Percentiles rank a stretch among this genome's conserved stretches.
These are phyloP conservation scores for Drosophila erecta DNA, from an alignment of 1,140 invertebrate genomes.

Conservation along the genomic window DNA sequence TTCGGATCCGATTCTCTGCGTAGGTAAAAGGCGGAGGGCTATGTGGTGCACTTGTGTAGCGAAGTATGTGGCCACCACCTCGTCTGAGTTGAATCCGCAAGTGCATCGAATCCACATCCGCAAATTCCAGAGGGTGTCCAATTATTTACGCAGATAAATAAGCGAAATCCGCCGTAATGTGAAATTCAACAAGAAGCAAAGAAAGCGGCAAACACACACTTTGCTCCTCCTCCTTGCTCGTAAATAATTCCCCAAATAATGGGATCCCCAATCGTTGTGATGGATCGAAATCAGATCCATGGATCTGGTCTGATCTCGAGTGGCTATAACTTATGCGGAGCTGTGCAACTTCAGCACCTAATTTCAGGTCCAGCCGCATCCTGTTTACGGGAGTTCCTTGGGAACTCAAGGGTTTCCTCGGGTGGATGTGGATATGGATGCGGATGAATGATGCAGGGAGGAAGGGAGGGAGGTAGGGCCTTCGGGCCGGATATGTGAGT, in stretches of 20 bases:
- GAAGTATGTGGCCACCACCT: conserved; percentile 26
- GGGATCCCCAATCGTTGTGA: neutral
- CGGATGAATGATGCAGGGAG: conserved; percentile 3
- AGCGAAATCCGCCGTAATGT: conserved; percentile 53
- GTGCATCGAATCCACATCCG: conserved; percentile 25
- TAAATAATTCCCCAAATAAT: conserved; percentile 36
- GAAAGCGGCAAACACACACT: neutral
- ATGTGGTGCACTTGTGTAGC: neutral
- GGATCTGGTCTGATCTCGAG: conserved; percentile 13
- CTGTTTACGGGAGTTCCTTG: conserved; percentile 68
- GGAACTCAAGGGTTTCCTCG: conserved; percentile 27
- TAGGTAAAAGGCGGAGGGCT: conserved; percentile 60
- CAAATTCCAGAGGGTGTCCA: conserved; percentile 49
- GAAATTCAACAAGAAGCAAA: conserved; percentile 50
- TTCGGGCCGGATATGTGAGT: conserved; percentile 74
- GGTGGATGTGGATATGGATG: conserved; percentile 16
- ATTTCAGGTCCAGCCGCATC: conserved; percentile 47
- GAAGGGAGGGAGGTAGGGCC: conserved; percentile 3
- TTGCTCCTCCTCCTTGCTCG: conserved; percentile 31
- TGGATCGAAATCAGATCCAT: conserved; percentile 8
- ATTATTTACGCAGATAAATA: conserved; percentile 64
- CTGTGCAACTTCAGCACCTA: conserved; percentile 48
- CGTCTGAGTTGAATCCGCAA: neutral
- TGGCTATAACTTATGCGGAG: conserved; percentile 32
- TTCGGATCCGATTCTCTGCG: conserved; percentile 58